Evolutionary conservation across 2,888 invertebrate genomes (phyloP).

Genomic region (Conus canariensis): DNA sequence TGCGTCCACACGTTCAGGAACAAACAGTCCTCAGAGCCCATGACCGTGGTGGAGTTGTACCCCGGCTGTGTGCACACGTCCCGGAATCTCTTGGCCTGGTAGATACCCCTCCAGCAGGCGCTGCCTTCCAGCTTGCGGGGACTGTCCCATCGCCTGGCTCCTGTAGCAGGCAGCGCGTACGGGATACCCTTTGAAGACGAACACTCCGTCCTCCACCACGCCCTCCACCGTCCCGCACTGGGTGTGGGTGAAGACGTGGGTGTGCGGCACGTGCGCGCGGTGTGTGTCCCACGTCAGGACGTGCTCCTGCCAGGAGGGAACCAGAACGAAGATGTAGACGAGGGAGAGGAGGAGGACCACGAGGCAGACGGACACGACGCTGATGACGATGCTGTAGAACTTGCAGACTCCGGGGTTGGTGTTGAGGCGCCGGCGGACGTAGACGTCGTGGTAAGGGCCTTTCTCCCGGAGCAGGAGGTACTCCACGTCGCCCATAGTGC

Average conservation of each 20-base stretch:
- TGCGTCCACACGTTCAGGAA: slow-evolving; percentile 72
- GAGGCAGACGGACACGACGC: slow-evolving; percentile 20
- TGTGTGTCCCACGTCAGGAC: slow-evolving; percentile 30
- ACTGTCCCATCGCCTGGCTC: slow-evolving; percentile 56
- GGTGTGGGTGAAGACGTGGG: slow-evolving; percentile 37
- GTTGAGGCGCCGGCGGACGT: slow-evolving; percentile 35
- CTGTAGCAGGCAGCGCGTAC: slow-evolving; percentile 60
- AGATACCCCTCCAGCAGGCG: slow-evolving; percentile 60
- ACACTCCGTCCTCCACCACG: slow-evolving; percentile 47
- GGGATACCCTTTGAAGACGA: slow-evolving; percentile 61
- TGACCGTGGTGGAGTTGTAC: background rate
- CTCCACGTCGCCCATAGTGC: slow-evolving; percentile 34
- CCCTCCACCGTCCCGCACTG: slow-evolving; percentile 62
- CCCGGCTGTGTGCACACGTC: slow-evolving; percentile 55
- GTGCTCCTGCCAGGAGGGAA: slow-evolving; percentile 39
- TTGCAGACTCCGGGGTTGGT: slow-evolving; percentile 24
- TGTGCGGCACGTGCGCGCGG: background rate
- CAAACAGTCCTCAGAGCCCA: slow-evolving; percentile 68
- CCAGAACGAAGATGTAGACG: slow-evolving; percentile 38
- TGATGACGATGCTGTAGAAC: slow-evolving; percentile 39
- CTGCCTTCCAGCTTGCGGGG: slow-evolving; percentile 44
- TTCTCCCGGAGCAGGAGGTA: slow-evolving; percentile 40
- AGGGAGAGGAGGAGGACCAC: slow-evolving; percentile 26
- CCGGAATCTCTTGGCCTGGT: slow-evolving; percentile 53
- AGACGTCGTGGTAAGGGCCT: slow-evolving; percentile 38